Base-by-base conservation (phyloP, 2,113 vertebrate genomes). In the Elgaria multicarinata region DNA sequence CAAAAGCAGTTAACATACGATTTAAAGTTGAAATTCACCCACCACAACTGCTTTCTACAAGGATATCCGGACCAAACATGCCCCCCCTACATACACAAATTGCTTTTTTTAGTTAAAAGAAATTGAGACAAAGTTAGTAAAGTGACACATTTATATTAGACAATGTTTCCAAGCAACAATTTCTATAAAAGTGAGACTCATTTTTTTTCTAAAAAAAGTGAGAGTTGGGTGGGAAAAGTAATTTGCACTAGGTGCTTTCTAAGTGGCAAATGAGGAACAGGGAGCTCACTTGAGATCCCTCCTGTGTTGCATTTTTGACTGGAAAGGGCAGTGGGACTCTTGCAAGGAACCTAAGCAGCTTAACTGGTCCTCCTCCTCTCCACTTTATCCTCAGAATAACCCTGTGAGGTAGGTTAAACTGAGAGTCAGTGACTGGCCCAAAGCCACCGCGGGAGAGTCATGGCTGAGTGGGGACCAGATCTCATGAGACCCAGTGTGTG, bases 21-120 rank as follows among this genome's bases (percentile, higher is more conserved):
- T 93, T 89, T 89, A 74, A 66, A 88, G 83, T 91, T 86, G 89
- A 91, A 92, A 46, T 53, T 58, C 88, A 42, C 76, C 91, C 83
- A 92, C 83, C 90, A 84, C 79, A 79, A 90, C 84, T 86, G 75
- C 8, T 31, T 74, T 79, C 86, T 87, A 39, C 78, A 39, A 28
- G 55, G 13, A 53, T 75, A 0, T 88, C 91, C 88, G 69, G 66
- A 46, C 28, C n/a, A 42, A 14, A n/a, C n/a, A n/a, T n/a, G n/a
- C 22, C 20, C 58, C 18, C 58, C 12, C 58, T 62, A 7, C 13
- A 18, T 12, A 20, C 10, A 62, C 4, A 10, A 46, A 42, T 75
- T 39, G n/a, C 10, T 46, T 26, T 8, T 44, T 44, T 76, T 46
- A 7, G 3, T 44, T 18, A 89, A 74, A 84, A 9, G 22, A 4